Evolutionary conservation across 2,888 invertebrate genomes (phyloP).

Genomic region (Ptilodon capucinus): DNA sequence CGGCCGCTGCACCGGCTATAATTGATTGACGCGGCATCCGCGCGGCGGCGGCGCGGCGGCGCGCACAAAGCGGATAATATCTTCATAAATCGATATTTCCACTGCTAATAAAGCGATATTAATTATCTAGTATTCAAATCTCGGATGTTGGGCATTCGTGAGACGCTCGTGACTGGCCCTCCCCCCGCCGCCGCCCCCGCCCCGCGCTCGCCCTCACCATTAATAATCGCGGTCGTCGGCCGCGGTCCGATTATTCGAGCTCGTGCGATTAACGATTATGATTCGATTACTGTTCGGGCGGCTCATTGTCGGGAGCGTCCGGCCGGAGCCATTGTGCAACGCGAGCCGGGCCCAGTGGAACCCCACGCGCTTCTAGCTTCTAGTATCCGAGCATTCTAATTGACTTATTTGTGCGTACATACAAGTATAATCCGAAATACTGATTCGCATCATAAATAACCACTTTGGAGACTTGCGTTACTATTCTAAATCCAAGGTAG

Average conservation of each 20-base stretch:
- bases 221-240: slow-evolving; percentile 45
- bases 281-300: slow-evolving; percentile 49
- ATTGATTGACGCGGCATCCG: slow-evolving; percentile 41
- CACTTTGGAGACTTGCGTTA: no score
- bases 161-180: slow-evolving; percentile 59
- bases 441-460: no score
- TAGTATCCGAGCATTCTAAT: no score
- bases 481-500: no score
- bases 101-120: slow-evolving; percentile 80
- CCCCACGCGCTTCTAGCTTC: no score
- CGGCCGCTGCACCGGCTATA: slow-evolving; percentile 28
- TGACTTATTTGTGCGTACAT: no score
- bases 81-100: slow-evolving; percentile 77
- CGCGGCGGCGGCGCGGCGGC: slow-evolving; percentile 41
- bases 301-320: slow-evolving; percentile 26
- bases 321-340: not conserved
- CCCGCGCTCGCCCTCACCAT: slow-evolving; percentile 34
- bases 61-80: slow-evolving; percentile 71
- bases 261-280: slow-evolving; percentile 60
- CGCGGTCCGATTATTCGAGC: slow-evolving; percentile 50
- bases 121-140: slow-evolving; percentile 82
- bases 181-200: slow-evolving; percentile 25
- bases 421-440: no score
- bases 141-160: slow-evolving; percentile 65
- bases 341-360: no score